A percentile compares a stretch with the other conserved stretches of the same genome.
Conservation (phyloP, 92 coral and sea anemone species). For the Parazoanthus atlanticus region DNA sequence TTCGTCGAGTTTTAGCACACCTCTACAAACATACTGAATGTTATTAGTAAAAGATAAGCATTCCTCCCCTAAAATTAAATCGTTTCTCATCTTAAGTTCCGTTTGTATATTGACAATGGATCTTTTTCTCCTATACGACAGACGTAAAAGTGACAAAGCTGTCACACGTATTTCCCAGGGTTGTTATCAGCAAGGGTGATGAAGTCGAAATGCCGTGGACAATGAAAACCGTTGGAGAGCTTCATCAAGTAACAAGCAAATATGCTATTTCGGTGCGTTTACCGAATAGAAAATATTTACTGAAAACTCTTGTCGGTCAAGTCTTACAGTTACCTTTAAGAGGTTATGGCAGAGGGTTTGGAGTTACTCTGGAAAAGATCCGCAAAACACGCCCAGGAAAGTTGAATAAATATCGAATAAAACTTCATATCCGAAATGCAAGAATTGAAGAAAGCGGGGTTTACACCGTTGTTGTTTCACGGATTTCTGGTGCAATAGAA, state of each 20-base stretch:
- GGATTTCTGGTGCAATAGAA: background rate
- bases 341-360: background rate
- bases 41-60: too few species aligned
- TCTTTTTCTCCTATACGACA: background rate
- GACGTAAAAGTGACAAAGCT: background rate
- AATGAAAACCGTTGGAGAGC: conserved; percentile 7
- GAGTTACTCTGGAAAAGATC: background rate
- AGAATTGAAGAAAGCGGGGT: conserved; percentile 12
- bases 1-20: too few species aligned
- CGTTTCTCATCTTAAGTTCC: too few species aligned
- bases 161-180: background rate
- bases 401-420: conserved; percentile 15
- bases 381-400: background rate
- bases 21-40: too few species aligned
- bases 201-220: background rate
- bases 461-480: conserved; percentile 6
- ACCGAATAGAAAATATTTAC: background rate
- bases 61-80: too few species aligned
- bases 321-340: conserved; percentile 1
- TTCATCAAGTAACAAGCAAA: conserved; percentile 2
- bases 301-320: conserved; percentile 26
- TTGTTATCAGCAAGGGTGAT: conserved; percentile 2
- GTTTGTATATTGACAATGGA: too few species aligned
- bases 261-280: conserved; percentile 13
- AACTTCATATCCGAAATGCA: background rate